Percentiles rank a stretch among this genome's conserved stretches.
These are phyloP conservation scores for Pagetopsis macropterus DNA, from an alignment of 2,797 vertebrate genomes.

Conservation along the genomic window DNA sequence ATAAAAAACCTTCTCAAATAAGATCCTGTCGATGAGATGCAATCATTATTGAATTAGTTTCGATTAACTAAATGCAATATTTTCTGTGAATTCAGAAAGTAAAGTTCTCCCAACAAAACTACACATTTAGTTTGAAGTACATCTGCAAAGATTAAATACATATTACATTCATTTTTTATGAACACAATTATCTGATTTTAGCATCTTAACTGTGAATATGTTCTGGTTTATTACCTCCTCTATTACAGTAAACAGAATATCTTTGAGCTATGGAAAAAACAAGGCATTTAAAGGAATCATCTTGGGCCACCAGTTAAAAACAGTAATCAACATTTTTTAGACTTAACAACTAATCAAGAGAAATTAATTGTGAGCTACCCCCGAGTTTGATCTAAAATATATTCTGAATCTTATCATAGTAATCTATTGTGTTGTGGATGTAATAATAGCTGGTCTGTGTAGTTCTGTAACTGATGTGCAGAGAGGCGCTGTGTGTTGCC, in stretches of 20 bases:
- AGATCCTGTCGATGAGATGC: neutral
- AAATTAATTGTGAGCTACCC: neutral
- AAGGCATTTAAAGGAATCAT: no score
- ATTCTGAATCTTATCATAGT: neutral
- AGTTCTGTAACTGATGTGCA: slow-evolving; percentile 14
- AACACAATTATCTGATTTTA: no score
- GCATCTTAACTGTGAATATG: no score
- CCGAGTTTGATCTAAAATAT: neutral
- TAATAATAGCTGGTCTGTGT: slow-evolving; percentile 1
- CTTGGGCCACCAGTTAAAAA: no score
- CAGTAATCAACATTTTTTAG: no score
- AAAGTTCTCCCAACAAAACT: neutral
- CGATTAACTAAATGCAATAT: neutral
- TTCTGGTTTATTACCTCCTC: no score
- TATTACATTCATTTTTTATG: no score
- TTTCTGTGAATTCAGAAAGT: neutral
- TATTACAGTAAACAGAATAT: no score
- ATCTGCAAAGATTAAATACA: no score
- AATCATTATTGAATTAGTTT: neutral
- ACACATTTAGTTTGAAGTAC: no score
- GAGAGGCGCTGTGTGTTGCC: slow-evolving; percentile 21
- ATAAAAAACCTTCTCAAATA: neutral
- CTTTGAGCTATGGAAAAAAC: no score
- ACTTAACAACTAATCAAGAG: no score
- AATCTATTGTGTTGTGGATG: neutral